phyloP scores from a whole-genome alignment of 2,888 invertebrate genomes.

The Epistrophella euchroma region DNA sequence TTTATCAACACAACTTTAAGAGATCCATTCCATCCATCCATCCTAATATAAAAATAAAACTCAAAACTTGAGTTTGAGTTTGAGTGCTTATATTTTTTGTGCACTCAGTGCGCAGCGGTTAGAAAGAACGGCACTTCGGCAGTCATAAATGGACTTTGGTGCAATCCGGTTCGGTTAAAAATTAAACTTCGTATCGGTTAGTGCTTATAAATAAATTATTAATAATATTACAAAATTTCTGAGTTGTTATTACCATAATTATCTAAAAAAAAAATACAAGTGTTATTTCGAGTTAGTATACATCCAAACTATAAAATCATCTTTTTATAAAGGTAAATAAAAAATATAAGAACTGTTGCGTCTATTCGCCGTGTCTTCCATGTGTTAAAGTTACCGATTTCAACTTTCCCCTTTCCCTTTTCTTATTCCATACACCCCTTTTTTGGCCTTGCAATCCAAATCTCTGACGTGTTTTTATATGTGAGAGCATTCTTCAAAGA shows the following conservation, averaged over 20 bases:
- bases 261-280: background rate
- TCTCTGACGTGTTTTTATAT: constrained; percentile 65
- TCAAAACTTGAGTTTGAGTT: background rate
- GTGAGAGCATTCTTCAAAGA: constrained; percentile 64
- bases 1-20: background rate
- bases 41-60: background rate
- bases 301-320: background rate
- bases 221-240: background rate
- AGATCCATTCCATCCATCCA: background rate
- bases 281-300: constrained; percentile 44
- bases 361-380: constrained; percentile 19
- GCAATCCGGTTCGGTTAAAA: constrained; percentile 54
- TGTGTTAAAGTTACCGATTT: constrained; percentile 13
- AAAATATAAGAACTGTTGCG: background rate
- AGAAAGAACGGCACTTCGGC: background rate
- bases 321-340: constrained; percentile 3
- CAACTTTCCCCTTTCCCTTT: background rate
- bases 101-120: background rate
- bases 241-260: background rate
- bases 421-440: constrained; percentile 22
- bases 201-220: constrained; percentile 4
- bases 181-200: background rate
- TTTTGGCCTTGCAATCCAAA: constrained; percentile 40
- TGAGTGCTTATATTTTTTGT: background rate
- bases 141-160: constrained; percentile 67